Conservation (phyloP, 2,888 invertebrate genomes). For the Automeris io region DNA sequence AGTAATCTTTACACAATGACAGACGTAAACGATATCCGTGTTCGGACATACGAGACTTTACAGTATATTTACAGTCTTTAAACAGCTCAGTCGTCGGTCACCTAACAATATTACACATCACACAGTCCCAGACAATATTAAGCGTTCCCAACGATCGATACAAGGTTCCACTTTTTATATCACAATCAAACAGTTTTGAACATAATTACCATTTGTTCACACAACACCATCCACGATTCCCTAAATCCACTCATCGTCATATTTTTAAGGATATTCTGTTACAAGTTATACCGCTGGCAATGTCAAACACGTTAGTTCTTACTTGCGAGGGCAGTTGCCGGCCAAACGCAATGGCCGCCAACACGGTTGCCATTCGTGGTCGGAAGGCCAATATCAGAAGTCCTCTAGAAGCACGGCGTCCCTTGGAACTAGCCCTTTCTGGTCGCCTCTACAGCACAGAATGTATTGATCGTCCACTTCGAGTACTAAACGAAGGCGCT, state of each 20-base stretch:
- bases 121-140: background rate
- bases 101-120: background rate
- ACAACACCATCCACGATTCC: background rate
- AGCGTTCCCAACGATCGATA: background rate
- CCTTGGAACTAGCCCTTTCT: conserved; percentile 85
- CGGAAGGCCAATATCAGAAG: conserved; percentile 68
- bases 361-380: conserved; percentile 63
- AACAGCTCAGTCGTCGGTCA: background rate
- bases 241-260: background rate
- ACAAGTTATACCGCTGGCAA: background rate
- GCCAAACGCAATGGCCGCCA: conserved; percentile 57
- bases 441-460: conserved; percentile 84
- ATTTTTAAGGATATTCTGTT: background rate
- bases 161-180: conserved; percentile 3
- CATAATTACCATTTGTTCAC: conserved; percentile 1
- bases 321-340: conserved; percentile 17
- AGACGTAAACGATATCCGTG: conserved; percentile 23
- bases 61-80: conserved; percentile 41
- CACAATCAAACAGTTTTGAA: conserved; percentile 5
- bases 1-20: conserved; percentile 9
- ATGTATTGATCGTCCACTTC: conserved; percentile 87
- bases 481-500: conserved; percentile 82
- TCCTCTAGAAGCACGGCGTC: conserved; percentile 79
- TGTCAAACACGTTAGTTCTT: background rate
- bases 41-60: conserved; percentile 24